These are phyloP conservation scores for Seriola dumerili DNA, from an alignment of 2,113 vertebrate genomes.

Conservation along the genomic window DNA sequence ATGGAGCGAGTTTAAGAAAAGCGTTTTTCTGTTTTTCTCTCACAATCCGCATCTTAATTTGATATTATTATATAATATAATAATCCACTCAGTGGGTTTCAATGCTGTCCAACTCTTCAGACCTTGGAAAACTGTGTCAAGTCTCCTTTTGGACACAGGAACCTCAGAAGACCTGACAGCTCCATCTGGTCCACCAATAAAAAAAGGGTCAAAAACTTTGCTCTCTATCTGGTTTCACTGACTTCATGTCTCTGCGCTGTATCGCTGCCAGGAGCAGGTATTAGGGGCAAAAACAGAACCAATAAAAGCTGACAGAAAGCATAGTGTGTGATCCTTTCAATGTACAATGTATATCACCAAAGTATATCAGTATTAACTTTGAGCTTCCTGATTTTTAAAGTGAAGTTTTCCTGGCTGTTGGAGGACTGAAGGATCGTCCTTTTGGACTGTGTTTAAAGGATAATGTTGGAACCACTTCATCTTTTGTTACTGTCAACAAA, in stretches of 20 bases:
- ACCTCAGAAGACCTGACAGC: background rate
- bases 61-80: background rate
- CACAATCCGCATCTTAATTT: too few relatives aligned
- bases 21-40: too few relatives aligned
- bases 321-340: background rate
- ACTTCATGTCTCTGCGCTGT: conserved; percentile 15
- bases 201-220: background rate
- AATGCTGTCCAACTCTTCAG: background rate
- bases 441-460: background rate
- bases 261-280: conserved; percentile 1
- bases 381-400: background rate
- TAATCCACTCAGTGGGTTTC: background rate
- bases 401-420: background rate
- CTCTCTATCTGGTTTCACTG: conserved; percentile 27
- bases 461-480: background rate
- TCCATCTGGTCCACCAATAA: conserved; percentile 23
- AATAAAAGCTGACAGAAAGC: conserved; percentile 17
- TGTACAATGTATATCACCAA: background rate
- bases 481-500: background rate
- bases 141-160: background rate
- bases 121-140: background rate
- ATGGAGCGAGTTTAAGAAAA: too few relatives aligned
- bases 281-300: conserved; percentile 1
- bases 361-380: background rate
- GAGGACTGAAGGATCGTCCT: background rate